phyloP scores from a whole-genome alignment of 1,140 invertebrate genomes.

The Cotesia glomerata region DNA sequence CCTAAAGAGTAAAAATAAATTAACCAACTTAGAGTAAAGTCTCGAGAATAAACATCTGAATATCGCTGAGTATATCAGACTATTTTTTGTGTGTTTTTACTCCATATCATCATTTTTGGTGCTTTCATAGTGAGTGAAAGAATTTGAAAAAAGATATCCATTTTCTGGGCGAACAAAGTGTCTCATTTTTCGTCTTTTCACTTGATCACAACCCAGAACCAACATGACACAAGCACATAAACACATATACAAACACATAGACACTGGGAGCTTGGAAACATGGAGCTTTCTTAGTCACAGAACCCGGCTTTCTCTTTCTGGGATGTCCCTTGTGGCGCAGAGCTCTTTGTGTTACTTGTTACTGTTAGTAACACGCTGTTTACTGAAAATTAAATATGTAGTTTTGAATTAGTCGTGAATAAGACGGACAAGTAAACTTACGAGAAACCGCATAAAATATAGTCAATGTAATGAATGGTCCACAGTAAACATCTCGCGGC shows the following conservation, averaged over 20 bases:
- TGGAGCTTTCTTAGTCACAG: neutral
- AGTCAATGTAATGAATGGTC: neutral
- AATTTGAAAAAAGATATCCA: too few relatives aligned
- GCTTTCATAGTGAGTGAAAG: too few relatives aligned
- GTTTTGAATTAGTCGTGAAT: conserved; percentile 56
- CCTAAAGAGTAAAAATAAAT: neutral
- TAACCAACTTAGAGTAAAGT: too few relatives aligned
- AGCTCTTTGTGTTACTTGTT: conserved; percentile 47
- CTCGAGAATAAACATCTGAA: too few relatives aligned
- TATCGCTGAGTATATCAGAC: too few relatives aligned
- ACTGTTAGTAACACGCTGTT: conserved; percentile 49
- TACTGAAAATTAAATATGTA: conserved; percentile 60
- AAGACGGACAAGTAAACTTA: conserved; percentile 33
- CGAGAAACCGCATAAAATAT: conserved; percentile 13
- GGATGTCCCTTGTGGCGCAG: conserved; percentile 17
- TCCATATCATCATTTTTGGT: too few relatives aligned
- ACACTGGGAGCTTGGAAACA: neutral
- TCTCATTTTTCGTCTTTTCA: neutral
- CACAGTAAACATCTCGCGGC: neutral
- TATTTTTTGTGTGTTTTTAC: too few relatives aligned
- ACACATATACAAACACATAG: too few relatives aligned
- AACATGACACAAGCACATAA: too few relatives aligned
- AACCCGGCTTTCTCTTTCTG: neutral
- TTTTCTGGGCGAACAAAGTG: too few relatives aligned
- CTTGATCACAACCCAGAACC: too few relatives aligned